Evolutionary conservation across 2,113 vertebrate species (phyloP).

Genomic region (Boulengeromyrus knoepffleri): DNA sequence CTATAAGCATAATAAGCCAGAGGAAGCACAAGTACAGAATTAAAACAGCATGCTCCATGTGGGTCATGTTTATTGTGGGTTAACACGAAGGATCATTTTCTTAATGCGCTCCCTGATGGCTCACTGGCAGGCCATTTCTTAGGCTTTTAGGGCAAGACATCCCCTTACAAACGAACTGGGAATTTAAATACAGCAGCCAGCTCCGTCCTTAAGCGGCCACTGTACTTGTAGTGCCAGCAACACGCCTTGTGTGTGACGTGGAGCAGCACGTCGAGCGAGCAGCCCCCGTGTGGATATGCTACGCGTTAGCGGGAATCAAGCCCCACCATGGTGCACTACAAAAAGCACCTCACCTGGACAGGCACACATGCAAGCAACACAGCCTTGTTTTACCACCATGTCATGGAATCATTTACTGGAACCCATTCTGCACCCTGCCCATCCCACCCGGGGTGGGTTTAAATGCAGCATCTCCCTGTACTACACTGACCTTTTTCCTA

Average conservation of each 20-base stretch:
- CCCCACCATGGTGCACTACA: neutral
- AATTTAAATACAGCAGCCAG: neutral
- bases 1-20: neutral
- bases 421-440: neutral
- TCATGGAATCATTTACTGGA: slow-evolving; percentile 13
- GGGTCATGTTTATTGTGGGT: neutral
- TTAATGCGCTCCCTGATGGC: neutral
- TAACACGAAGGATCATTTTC: neutral
- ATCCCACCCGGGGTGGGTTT: neutral
- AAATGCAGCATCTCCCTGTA: neutral
- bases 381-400: slow-evolving; percentile 69
- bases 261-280: neutral
- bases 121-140: neutral
- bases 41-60: neutral
- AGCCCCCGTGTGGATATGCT: neutral
- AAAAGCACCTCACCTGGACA: neutral
- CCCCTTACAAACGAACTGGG: neutral
- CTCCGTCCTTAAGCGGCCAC: neutral
- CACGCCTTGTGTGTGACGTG: neutral
- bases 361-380: slow-evolving; percentile 68
- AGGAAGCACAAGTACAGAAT: neutral
- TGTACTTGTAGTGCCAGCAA: neutral
- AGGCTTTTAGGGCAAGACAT: neutral
- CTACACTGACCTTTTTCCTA: neutral
- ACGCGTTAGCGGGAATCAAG: neutral